A percentile compares a stretch with the other conserved stretches of the same genome.
Evolutionary conservation across 2,888 invertebrate species (phyloP).

Genomic region (Onthophagus sagittarius): DNA sequence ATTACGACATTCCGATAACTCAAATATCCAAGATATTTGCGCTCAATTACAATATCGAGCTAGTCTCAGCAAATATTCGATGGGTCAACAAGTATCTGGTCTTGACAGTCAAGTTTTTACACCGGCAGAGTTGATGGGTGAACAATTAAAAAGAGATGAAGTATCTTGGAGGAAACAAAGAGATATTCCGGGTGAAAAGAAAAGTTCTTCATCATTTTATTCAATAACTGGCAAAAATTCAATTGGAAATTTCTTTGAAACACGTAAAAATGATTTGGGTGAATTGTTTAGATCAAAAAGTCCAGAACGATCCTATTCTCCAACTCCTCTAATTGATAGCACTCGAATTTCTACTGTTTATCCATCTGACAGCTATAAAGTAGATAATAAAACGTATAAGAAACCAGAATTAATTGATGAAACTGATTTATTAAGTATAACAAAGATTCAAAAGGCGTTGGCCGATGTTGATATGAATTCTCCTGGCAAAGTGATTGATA

Average conservation of each 20-base stretch:
- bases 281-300: slow-evolving; percentile 33
- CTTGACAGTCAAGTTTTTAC: slow-evolving; percentile 34
- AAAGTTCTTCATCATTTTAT: slow-evolving; percentile 7
- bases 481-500: slow-evolving; percentile 23
- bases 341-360: not conserved
- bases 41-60: slow-evolving; percentile 31
- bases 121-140: slow-evolving; percentile 43
- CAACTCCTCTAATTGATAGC: slow-evolving; percentile 38
- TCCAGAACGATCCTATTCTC: slow-evolving; percentile 33
- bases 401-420: not conserved
- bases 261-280: slow-evolving; percentile 46
- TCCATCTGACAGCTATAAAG: slow-evolving; percentile 2
- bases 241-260: slow-evolving; percentile 49
- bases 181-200: slow-evolving; percentile 31
- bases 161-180: slow-evolving; percentile 45
- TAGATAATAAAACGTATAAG: not conserved
- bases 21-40: slow-evolving; percentile 34
- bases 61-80: slow-evolving; percentile 2
- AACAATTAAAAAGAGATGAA: slow-evolving; percentile 47
- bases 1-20: slow-evolving; percentile 33
- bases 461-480: slow-evolving; percentile 18
- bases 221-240: slow-evolving; percentile 38
- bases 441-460: slow-evolving; percentile 23
- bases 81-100: slow-evolving; percentile 4
- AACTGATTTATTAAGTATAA: slow-evolving; percentile 20